Evolutionary conservation across 2,113 vertebrate genomes (phyloP).

Genomic region (Xenopus tropicalis): DNA sequence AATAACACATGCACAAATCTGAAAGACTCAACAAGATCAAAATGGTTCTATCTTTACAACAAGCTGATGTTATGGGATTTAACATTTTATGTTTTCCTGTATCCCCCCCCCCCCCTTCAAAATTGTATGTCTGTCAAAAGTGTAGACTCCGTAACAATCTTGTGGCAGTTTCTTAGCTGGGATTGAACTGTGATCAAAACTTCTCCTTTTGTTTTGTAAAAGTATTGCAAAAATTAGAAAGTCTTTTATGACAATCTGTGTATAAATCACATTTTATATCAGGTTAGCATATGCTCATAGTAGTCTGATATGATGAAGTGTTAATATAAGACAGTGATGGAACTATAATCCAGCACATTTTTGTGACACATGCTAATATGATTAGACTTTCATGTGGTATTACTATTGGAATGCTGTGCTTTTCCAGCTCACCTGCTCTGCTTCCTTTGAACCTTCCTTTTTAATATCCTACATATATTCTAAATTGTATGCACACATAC

Average conservation of each 20-base stretch:
- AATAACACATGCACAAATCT: too few species aligned
- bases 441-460: slow-evolving; percentile 58
- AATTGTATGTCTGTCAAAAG: too few species aligned
- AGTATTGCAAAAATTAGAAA: slow-evolving; percentile 9
- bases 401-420: slow-evolving; percentile 54
- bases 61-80: too few species aligned
- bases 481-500: slow-evolving; percentile 46
- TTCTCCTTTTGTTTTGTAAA: slow-evolving; percentile 6
- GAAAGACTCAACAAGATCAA: too few species aligned
- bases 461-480: slow-evolving; percentile 56
- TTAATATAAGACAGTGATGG: slow-evolving; percentile 61
- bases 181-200: background rate
- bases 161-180: too few species aligned
- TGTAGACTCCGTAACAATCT: too few species aligned
- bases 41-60: too few species aligned
- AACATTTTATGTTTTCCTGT: too few species aligned
- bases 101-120: too few species aligned
- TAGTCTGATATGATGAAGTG: slow-evolving; percentile 61
- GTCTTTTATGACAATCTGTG: slow-evolving; percentile 11
- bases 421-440: slow-evolving; percentile 43
- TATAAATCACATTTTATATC: slow-evolving; percentile 50
- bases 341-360: slow-evolving; percentile 62
- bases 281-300: slow-evolving; percentile 60
- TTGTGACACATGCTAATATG: slow-evolving; percentile 59
- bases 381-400: slow-evolving; percentile 60